A percentile compares a stretch with the other conserved stretches of the same genome.
phyloP scores from a whole-genome alignment of 2,888 invertebrate species.

The Melanophora roralis region DNA sequence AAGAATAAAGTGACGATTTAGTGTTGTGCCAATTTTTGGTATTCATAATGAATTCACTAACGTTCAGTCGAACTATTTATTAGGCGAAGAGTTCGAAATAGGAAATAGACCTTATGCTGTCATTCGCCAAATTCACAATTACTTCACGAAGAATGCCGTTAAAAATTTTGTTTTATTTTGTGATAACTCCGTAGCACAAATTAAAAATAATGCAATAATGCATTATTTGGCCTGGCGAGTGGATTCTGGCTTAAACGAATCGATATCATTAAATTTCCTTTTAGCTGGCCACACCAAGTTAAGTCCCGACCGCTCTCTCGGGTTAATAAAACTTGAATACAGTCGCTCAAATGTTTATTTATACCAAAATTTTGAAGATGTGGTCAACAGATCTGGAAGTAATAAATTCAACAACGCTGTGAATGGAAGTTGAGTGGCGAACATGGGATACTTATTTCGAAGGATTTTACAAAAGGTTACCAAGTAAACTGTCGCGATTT shows the following conservation, averaged over 20 bases:
- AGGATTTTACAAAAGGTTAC: not conserved
- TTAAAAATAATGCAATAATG: conserved; percentile 4
- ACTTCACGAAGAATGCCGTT: not conserved
- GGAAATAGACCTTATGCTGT: conserved; percentile 7
- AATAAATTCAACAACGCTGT: conserved; percentile 3
- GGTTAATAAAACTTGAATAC: too few relatives aligned
- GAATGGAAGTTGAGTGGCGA: conserved; percentile 4
- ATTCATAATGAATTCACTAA: conserved; percentile 21
- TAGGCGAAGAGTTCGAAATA: conserved; percentile 10
- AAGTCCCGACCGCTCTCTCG: too few relatives aligned
- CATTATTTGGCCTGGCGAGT: not conserved
- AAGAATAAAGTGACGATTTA: too few relatives aligned
- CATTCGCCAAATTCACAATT: conserved; percentile 6
- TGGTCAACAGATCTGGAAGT: conserved; percentile 6
- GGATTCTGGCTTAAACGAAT: too few relatives aligned
- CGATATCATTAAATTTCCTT: too few relatives aligned
- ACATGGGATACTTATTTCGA: too few relatives aligned
- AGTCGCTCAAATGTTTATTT: conserved; percentile 3
- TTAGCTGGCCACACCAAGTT: too few relatives aligned
- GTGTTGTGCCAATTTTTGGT: conserved; percentile 12
- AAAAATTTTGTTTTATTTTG: too few relatives aligned
- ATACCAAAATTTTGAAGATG: not conserved
- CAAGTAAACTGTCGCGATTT: too few relatives aligned
- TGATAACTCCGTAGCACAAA: too few relatives aligned
- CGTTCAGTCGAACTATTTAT: conserved; percentile 16